Conservation (phyloP, 2,888 invertebrate species). For the Perizoma flavofasciatum region DNA sequence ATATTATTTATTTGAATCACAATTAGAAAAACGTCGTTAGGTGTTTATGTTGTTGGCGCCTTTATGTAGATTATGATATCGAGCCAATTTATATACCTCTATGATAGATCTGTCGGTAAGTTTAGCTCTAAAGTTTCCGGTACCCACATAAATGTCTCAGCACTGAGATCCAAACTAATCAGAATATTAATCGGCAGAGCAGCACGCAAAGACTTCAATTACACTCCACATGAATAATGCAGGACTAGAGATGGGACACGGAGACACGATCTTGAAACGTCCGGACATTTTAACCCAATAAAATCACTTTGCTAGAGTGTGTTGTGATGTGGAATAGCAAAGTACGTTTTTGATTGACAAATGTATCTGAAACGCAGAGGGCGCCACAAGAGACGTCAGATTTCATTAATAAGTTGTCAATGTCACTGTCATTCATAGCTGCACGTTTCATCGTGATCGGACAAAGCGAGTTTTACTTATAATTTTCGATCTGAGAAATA, state of each 20-base stretch:
- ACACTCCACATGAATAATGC: constrained; percentile 40
- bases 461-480: background rate
- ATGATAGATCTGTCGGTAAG: constrained; percentile 21
- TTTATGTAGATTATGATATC: background rate
- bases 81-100: constrained; percentile 12
- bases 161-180: constrained; percentile 38
- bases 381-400: constrained; percentile 52
- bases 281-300: background rate
- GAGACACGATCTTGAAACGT: too few species aligned
- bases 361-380: constrained; percentile 41
- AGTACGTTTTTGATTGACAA: constrained; percentile 43
- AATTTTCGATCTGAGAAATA: too few species aligned
- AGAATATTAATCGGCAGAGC: constrained; percentile 40
- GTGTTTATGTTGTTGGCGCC: too few species aligned
- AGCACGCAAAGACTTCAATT: constrained; percentile 41
- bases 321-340: too few species aligned
- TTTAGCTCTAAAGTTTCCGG: constrained; percentile 19
- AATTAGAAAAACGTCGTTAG: too few species aligned
- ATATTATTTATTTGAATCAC: too few species aligned
- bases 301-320: too few species aligned
- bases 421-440: constrained; percentile 49
- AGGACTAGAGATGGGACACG: constrained; percentile 18
- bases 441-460: constrained; percentile 16
- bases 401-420: constrained; percentile 61
- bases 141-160: constrained; percentile 35